Base-by-base conservation (phyloP, 2,113 vertebrate species). In the Brienomyrus longianalis region DNA sequence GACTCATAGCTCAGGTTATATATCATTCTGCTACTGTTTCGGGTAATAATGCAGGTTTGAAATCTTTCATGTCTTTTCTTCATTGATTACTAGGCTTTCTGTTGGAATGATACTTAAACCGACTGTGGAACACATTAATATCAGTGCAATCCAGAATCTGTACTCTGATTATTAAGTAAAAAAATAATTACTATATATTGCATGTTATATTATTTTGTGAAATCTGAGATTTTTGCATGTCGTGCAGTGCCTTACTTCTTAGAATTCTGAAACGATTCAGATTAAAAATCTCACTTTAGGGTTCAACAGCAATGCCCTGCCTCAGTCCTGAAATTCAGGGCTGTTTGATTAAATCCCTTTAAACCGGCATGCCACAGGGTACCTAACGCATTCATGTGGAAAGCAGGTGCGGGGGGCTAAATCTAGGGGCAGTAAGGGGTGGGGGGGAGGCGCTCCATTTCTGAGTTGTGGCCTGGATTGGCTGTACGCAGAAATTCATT, bases 401-500 rank as follows among this genome's bases (percentile, higher is more conserved):
- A 80, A 80, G 74, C 74, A 80, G 59, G 88, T 39, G 43, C 43
- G 19, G 62, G 31, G 39, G 87, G 87, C 87, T 88, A 23, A 88
- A 0, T 88, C 54, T 47, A 47, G 45, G 19, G 54, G 21, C 56
- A 88, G 9, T 70, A 70, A 88, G 45, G 21, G 27, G 9, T 31
- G 62, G 62, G 62, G 62, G 62, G 62, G 35, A 39, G 10, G 1
- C 13, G 31, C 70, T 77, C 35, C 4, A 19, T 17, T 77, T 77
- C 35, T 77, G 74, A 80, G 74, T 43, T 19, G 74, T 80, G 74
- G 45, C 27, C 62, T 31, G 45, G 21, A 27, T 47, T 70, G 56
- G 88, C 62, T 43, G 74, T 43, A 80, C 35, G 17, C 15, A 88
- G 43, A 88, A 88, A 88, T 54, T 74, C 43, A 88, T 88, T 88